These are phyloP conservation scores for Anarhynchus alexandrinus DNA, from an alignment of 2,113 vertebrate genomes.

Conservation along the genomic window DNA sequence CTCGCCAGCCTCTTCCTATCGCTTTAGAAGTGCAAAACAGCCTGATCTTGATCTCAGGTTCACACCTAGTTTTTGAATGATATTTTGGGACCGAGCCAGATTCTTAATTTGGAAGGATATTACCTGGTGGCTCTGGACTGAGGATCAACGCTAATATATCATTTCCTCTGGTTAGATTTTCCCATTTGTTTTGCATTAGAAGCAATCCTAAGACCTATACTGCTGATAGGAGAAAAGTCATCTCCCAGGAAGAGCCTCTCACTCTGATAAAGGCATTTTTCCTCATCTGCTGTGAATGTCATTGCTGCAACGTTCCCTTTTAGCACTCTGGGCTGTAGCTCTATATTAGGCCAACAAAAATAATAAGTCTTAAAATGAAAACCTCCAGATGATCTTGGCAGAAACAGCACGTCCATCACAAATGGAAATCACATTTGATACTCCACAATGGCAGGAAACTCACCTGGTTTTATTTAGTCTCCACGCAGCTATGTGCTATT, in stretches of 20 bases:
- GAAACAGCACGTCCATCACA: constrained; percentile 42
- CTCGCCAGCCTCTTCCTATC: not conserved
- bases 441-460: constrained; percentile 59
- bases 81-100: not conserved
- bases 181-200: not conserved
- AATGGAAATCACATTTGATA: constrained; percentile 62
- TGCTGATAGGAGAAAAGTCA: not conserved
- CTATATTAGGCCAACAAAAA: constrained; percentile 35
- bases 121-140: not conserved
- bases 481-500: constrained; percentile 16
- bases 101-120: not conserved
- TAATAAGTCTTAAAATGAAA: constrained; percentile 26
- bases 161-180: not conserved
- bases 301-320: not conserved
- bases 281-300: not conserved
- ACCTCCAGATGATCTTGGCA: constrained; percentile 48
- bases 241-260: not conserved
- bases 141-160: not conserved
- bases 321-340: not conserved
- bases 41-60: not conserved
- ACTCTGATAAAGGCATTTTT: not conserved
- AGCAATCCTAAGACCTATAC: not conserved
- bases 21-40: not conserved
- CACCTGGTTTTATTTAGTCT: constrained; percentile 68
- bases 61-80: not conserved